These are phyloP conservation scores for Oxyura jamaicensis DNA, from an alignment of 2,113 vertebrate genomes.

Conservation along the genomic window DNA sequence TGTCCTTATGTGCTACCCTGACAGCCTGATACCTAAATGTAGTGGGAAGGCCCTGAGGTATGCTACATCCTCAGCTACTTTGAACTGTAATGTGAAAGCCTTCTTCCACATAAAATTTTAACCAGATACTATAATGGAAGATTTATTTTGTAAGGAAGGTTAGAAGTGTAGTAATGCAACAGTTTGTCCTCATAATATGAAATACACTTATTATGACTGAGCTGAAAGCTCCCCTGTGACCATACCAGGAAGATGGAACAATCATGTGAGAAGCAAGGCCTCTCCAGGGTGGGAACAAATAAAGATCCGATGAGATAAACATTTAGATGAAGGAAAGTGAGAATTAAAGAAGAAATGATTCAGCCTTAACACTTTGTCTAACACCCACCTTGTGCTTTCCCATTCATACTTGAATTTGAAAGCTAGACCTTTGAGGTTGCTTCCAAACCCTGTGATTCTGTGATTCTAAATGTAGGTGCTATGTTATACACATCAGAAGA, in stretches of 20 bases:
- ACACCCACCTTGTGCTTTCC: not conserved
- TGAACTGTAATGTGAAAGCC: not conserved
- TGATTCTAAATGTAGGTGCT: not conserved
- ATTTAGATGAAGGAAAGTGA: not conserved
- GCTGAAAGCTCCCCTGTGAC: not conserved
- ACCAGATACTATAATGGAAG: not conserved
- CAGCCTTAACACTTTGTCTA: not conserved
- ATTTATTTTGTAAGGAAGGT: not conserved
- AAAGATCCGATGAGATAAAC: not conserved
- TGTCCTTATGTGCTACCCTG: not conserved
- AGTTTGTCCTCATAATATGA: not conserved
- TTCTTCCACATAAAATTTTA: not conserved
- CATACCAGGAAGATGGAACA: not conserved
- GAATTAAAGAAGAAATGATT: not conserved
- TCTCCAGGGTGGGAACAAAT: not conserved
- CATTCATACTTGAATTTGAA: not conserved
- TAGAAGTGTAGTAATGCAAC: not conserved
- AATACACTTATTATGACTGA: not conserved
- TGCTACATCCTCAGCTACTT: not conserved
- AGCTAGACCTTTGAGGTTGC: not conserved
- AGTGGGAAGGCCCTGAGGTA: not conserved
- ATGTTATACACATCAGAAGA: not conserved
- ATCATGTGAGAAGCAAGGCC: not conserved
- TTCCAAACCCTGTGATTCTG: too few species aligned
- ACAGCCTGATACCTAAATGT: not conserved